phyloP scores from a whole-genome alignment of 2,888 invertebrate species.

The Drosophila kokeensis region DNA sequence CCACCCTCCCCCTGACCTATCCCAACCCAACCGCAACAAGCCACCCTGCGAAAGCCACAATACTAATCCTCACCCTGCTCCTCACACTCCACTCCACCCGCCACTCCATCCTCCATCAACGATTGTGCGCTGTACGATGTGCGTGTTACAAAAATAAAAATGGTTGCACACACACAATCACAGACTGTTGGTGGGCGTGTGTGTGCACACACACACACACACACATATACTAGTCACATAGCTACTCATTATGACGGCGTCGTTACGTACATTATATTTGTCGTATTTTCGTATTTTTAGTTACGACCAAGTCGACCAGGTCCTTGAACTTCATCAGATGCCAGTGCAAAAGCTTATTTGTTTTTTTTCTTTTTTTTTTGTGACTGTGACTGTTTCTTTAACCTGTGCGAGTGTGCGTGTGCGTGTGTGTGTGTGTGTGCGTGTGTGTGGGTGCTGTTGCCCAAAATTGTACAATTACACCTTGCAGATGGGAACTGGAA shows the following conservation, averaged over 20 bases:
- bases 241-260: conserved; percentile 71
- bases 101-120: conserved; percentile 1
- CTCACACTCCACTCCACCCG: conserved; percentile 28
- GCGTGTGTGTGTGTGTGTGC: neutral
- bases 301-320: conserved; percentile 44
- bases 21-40: neutral
- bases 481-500: neutral
- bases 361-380: neutral
- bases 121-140: conserved; percentile 24
- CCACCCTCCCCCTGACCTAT: neutral
- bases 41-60: conserved; percentile 25
- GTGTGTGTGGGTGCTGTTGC: neutral
- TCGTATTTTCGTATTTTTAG: conserved; percentile 54
- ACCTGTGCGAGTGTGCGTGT: neutral
- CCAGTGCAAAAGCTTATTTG: conserved; percentile 5
- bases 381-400: conserved; percentile 7
- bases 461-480: neutral
- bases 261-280: conserved; percentile 56
- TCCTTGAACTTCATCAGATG: conserved; percentile 62
- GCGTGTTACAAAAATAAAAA: conserved; percentile 74
- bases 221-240: conserved; percentile 33
- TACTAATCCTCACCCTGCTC: conserved; percentile 17
- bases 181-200: conserved; percentile 3
- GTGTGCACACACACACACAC: conserved; percentile 31
- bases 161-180: conserved; percentile 45